Conservation (phyloP, 2,888 invertebrate genomes). For the Drosophila ezoana region DNA sequence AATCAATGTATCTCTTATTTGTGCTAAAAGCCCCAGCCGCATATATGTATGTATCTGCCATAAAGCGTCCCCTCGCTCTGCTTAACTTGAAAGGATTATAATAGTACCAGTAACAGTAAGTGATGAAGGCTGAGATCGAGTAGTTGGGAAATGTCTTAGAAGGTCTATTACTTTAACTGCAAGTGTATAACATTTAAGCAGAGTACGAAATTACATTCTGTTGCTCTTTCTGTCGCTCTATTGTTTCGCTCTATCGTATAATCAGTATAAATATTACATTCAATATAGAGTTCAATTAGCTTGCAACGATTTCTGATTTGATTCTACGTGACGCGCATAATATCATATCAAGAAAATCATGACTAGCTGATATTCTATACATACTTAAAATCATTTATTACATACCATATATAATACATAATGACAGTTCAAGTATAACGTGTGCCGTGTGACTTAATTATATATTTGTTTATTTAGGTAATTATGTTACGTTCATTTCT, state of each 20-base stretch:
- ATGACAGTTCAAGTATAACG: conserved; percentile 54
- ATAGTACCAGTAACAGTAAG: not conserved
- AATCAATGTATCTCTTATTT: conserved; percentile 51
- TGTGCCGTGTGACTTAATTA: conserved; percentile 61
- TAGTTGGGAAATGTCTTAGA: conserved; percentile 7
- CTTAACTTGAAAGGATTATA: conserved; percentile 32
- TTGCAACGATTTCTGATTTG: conserved; percentile 63
- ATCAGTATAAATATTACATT: conserved; percentile 74
- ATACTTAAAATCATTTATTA: conserved; percentile 57
- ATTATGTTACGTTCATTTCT: conserved; percentile 25
- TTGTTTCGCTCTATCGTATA: conserved; percentile 42
- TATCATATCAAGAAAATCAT: conserved; percentile 54
- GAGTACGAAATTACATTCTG: conserved; percentile 20
- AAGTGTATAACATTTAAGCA: conserved; percentile 21
- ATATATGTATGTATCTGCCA: conserved; percentile 31
- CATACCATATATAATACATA: conserved; percentile 44
- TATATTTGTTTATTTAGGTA: conserved; percentile 27
- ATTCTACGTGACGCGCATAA: conserved; percentile 50
- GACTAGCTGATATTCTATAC: conserved; percentile 58
- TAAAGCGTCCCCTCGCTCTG: conserved; percentile 28
- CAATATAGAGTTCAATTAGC: conserved; percentile 65
- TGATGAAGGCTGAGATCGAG: not conserved
- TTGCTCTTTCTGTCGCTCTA: conserved; percentile 24
- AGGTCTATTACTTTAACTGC: conserved; percentile 12
- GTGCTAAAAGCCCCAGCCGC: conserved; percentile 51